A percentile compares a stretch with the other conserved stretches of the same genome.
phyloP scores from a whole-genome alignment of 2,888 invertebrate genomes.

The Tenthredo amoena region DNA sequence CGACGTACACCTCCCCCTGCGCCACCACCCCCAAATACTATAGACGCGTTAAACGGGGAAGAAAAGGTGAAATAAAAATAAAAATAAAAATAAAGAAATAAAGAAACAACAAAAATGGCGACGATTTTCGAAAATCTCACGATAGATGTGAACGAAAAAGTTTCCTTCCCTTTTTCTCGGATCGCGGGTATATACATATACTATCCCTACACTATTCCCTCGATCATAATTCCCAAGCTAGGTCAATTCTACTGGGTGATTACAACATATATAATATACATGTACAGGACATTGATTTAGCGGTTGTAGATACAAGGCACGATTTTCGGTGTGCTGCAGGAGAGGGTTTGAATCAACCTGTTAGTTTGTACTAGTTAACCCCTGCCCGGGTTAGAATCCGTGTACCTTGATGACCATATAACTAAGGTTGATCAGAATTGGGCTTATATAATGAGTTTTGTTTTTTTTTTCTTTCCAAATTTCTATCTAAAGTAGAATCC shows the following conservation, averaged over 20 bases:
- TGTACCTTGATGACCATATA: background rate
- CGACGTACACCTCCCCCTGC: background rate
- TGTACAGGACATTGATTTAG: background rate
- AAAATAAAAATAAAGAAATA: background rate
- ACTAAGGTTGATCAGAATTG: background rate
- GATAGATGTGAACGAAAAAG: background rate
- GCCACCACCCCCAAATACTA: background rate
- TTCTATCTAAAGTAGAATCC: background rate
- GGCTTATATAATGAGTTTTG: background rate
- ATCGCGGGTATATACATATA: no score
- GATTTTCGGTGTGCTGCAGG: background rate
- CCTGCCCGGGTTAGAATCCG: background rate
- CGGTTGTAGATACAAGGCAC: background rate
- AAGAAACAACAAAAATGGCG: no score
- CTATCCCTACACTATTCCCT: background rate
- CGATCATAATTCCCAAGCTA: background rate
- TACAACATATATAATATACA: background rate
- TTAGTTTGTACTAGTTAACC: constrained; percentile 19
- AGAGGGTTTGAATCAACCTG: background rate
- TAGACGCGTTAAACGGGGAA: background rate
- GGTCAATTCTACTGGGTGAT: background rate
- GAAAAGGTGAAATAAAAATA: background rate
- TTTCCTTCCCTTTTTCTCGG: background rate
- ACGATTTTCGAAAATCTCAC: background rate
- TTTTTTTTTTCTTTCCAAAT: background rate